phyloP scores from a whole-genome alignment of 2,797 vertebrate species.

The Lemur catta region DNA sequence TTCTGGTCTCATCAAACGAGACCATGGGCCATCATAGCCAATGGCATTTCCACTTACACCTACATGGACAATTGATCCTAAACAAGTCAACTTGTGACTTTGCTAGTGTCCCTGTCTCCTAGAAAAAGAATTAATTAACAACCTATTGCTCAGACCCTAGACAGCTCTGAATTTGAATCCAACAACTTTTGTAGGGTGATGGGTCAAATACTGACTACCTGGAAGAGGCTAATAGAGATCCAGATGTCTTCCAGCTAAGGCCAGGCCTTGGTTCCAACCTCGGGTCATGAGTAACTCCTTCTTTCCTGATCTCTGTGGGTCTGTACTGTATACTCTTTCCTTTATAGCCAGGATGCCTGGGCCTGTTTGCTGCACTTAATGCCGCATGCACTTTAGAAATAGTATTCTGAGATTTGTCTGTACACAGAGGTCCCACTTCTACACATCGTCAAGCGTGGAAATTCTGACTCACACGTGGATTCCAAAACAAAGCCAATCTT shows the following conservation, averaged over 20 bases:
- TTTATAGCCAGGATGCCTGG: neutral
- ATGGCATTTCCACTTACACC: neutral
- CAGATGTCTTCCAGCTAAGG: neutral
- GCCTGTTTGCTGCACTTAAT: neutral
- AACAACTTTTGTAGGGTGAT: neutral
- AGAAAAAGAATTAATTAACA: neutral
- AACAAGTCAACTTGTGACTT: neutral
- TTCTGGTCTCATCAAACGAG: neutral
- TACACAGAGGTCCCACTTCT: neutral
- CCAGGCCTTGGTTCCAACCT: neutral
- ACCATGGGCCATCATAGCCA: neutral
- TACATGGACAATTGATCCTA: neutral
- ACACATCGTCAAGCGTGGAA: neutral
- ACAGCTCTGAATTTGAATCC: neutral
- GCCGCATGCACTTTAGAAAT: neutral
- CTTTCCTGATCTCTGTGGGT: neutral
- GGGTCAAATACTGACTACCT: neutral
- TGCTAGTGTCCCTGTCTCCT: neutral
- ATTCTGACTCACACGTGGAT: neutral
- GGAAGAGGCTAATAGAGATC: neutral
- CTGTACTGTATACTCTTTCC: neutral
- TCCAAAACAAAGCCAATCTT: neutral
- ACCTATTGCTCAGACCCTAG: neutral
- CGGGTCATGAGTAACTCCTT: neutral
- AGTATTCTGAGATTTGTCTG: neutral